Base-by-base conservation (phyloP, 2,113 vertebrate genomes). In the Patagioenas fasciata region DNA sequence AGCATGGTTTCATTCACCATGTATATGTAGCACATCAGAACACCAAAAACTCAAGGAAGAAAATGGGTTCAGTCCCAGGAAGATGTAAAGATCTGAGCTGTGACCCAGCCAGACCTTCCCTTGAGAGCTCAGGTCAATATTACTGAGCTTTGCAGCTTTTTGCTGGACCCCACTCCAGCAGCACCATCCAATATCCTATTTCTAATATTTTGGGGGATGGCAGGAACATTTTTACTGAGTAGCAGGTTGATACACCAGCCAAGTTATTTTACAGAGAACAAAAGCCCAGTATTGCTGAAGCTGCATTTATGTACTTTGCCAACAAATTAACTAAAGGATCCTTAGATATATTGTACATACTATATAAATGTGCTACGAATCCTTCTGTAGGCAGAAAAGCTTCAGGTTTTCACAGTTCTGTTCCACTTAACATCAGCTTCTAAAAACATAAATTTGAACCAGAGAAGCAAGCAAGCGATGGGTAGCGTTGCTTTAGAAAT, bases 1-100 rank as follows among this genome's bases (percentile, higher is more conserved):
- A 6, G 3, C 1, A 4, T 10, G 10, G 19, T 9, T 79, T 69
- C 2, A 2, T 28, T 65, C 64, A 61, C 9, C 36, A 11, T 0
- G 17, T 19, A 7, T 32, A 6, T 0, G 28, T 3, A 56, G 32
- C 13, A 21, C 62, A 11, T 17, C 28, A 7, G 48, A 75, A 40
- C 54, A 18, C 61, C 36, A 15, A 19, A 28, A 12, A 6, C 0
- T 13, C 24, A 26, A 32, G 16, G 44, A 47, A 31, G 26, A 13
- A 62, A 72, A 28, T 8, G 9, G 28, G 36, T 8, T 14, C 36
- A 54, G 15, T 28, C 25, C 34, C 54, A 61, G 32, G 7, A 51
- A 44, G 66, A 54, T 28, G 32, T 11, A 48, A 90, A 64, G 16
- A 13, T 13, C 29, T 3, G 51, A 90, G 85, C 21, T 7, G 0